Evolutionary conservation across 2,888 invertebrate species (phyloP), one percentile per base, ranked within the genome.

Genomic region (Embidobia sp.): DNA sequence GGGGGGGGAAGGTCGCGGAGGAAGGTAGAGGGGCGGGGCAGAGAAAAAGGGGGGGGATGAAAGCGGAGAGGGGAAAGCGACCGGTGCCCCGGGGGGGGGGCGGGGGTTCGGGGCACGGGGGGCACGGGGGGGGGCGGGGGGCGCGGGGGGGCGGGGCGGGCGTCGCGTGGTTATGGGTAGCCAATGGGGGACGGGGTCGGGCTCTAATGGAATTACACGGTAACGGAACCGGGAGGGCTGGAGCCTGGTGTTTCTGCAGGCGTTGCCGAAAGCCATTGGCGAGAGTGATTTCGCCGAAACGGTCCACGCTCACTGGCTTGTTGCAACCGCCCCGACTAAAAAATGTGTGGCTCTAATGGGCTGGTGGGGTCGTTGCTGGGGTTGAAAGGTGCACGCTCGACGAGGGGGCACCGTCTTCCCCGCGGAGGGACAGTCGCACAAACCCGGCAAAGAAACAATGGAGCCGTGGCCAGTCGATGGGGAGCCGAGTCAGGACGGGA

Each of bases 161-260:
- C n/a, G n/a, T n/a, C n/a, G n/a, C n/a, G n/a, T n/a, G n/a, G n/a
- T 61, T 72, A 72, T 72, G 59, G 66, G 31, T 15, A 67, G 46
- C 72, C 75, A 79, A 73, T 70, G 73, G 66, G 49, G 40, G 61
- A 53, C 61, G 72, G 73, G 74, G 64, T 76, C 61, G 53, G 57
- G 29, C 63, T 73, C 64, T 81, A 81, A 80, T 80, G 79, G 78
- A 79, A 81, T 79, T 79, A 80, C 78, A 79, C 64, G 74, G 57
- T 76, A 51, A 11, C 35, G 35, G 48, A 57, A 63, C 53, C 27
- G 33, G 48, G 31, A 49, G 15, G 27, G 46, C n/a, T n/a, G n/a
- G n/a, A n/a, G 8, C 27, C 49, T 22, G n/a, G n/a, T 27, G 51
- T 46, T 37, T 49, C 49, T 40, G 51, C 70, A 63, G 63, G 67